Percentiles rank a stretch among this genome's conserved stretches.
Evolutionary conservation across 2,113 vertebrate species (phyloP).

Genomic region (Pseudorectes ferrugineus): DNA sequence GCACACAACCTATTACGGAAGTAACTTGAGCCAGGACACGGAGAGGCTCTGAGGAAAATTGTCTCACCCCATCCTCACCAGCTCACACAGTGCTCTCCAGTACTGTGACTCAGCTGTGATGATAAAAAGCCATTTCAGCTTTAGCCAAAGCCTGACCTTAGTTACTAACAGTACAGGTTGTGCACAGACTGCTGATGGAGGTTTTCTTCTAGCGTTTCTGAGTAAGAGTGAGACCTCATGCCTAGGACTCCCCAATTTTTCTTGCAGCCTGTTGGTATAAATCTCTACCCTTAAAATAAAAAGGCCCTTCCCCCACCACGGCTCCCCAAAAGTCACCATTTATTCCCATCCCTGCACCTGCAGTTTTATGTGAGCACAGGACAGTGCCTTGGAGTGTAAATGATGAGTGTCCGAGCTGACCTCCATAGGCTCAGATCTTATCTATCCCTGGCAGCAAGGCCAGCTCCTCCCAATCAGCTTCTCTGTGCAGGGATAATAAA

Average conservation of each 20-base stretch:
- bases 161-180: neutral
- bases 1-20: neutral
- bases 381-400: neutral
- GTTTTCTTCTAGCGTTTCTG: neutral
- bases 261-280: neutral
- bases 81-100: neutral
- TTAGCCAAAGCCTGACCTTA: neutral
- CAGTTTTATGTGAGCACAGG: neutral
- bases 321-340: neutral
- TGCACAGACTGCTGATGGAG: neutral
- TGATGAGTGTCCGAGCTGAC: neutral
- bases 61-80: neutral
- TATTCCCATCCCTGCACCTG: neutral
- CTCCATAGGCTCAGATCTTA: neutral
- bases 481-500: conserved; percentile 4
- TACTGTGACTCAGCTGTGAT: neutral
- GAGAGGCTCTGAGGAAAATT: neutral
- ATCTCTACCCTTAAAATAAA: neutral
- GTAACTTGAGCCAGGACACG: neutral
- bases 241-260: neutral
- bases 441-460: neutral
- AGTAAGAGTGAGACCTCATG: neutral
- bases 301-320: neutral
- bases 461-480: neutral
- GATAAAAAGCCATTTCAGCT: neutral